Base-by-base conservation (phyloP, 2,888 invertebrate species). In the Chrysodeixis includens region DNA sequence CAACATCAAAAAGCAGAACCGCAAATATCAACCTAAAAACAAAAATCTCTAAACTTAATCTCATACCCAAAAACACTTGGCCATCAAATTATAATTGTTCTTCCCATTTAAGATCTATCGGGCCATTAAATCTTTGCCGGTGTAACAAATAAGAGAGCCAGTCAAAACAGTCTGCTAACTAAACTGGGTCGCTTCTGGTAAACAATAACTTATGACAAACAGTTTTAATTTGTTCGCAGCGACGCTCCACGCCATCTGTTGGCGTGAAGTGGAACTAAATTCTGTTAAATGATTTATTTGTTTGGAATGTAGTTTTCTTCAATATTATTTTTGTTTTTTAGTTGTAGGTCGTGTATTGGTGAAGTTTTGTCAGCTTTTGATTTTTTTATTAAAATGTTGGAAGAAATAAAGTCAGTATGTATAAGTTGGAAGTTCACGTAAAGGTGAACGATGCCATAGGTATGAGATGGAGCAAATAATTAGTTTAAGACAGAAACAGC, bases 231-330 rank as follows among this genome's bases (percentile, higher is more conserved):
- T 62, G 52, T 18, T 55, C 62, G 14, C 55, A 68, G 59, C 66
- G 58, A 64, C 76, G 70, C 46, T 64, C 78, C 62, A 55, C 49
- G 83, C 78, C 83, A 83, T 83, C 83, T 83, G 61, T 83, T 55
- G 74, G 57, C 62, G 76, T 61, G 66, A 66, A 56, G 54, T 62
- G 59, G 67, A 76, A 83, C 73, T 80, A 77, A 70, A 71, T 56
- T 72, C 61, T 52, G 49, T 56, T 16, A 30, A 20, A 52, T 71
- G 71, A 79, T 79, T 71, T 76, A 68, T 53, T 12, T 32, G 7
- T 53, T 40, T 49, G 49, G 66, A 60, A 40, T 74, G n/a, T 22
- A 10, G n/a, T 46, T 62, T 56, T 26, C 26, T 26, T 26, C 3
- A 26, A 40, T n/a, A 6, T n/a, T 40, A 7, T n/a, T n/a, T 1